Evolutionary conservation across 1,140 invertebrate genomes (phyloP).

Genomic region (Listronotus bonariensis): DNA sequence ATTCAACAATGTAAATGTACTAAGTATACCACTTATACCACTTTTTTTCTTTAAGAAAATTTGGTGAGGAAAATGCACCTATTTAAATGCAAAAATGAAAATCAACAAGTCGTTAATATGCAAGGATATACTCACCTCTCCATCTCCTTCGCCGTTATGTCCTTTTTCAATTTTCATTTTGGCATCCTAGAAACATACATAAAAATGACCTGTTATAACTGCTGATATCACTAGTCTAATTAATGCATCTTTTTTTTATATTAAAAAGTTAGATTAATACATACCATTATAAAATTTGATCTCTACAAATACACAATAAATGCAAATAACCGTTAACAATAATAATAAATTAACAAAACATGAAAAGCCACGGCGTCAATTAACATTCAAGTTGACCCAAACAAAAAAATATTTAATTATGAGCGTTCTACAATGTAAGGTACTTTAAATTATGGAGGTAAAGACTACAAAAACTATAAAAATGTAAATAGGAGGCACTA

Average conservation of each 20-base stretch:
- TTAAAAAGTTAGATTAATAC: not conserved
- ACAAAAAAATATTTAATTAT: not conserved
- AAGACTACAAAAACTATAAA: not conserved
- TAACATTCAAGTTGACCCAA: constrained; percentile 19
- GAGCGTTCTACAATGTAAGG: too few species aligned
- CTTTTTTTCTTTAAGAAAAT: too few species aligned
- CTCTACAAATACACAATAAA: constrained; percentile 19
- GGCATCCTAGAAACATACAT: constrained; percentile 46
- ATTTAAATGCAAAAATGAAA: not conserved
- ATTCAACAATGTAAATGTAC: too few species aligned
- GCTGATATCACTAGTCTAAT: too few species aligned
- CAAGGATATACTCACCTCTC: constrained; percentile 46
- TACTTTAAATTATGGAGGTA: not conserved
- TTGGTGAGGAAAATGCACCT: too few species aligned
- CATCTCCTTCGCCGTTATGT: constrained; percentile 47
- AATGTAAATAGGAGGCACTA: not conserved
- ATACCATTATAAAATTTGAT: constrained; percentile 6
- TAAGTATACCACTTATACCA: too few species aligned
- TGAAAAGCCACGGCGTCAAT: constrained; percentile 51
- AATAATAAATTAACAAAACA: constrained; percentile 50
- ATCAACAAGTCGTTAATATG: not conserved
- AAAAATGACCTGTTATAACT: constrained; percentile 18
- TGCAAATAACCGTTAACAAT: constrained; percentile 24
- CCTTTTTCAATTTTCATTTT: constrained; percentile 48
- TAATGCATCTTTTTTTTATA: not conserved